A percentile compares a stretch with the other conserved stretches of the same genome.
phyloP scores from a whole-genome alignment of 2,113 vertebrate genomes.

The Crypturellus undulatus region DNA sequence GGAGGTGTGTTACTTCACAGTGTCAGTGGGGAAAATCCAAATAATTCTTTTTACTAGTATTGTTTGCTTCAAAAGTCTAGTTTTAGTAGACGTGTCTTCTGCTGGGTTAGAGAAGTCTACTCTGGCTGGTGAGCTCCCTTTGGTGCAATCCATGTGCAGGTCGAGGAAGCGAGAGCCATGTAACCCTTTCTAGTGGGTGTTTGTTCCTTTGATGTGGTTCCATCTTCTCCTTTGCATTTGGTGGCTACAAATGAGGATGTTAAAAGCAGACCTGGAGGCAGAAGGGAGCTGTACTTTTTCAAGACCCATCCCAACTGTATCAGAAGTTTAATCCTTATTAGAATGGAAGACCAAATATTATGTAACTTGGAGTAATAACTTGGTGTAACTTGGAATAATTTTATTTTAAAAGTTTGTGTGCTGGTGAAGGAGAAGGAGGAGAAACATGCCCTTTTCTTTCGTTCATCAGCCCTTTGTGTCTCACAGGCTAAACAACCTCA shows the following conservation, averaged over 20 bases:
- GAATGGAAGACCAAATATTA: constrained; percentile 50
- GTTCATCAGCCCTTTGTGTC: background rate
- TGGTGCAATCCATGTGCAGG: background rate
- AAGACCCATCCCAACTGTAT: constrained; percentile 9
- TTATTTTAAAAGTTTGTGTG: constrained; percentile 10
- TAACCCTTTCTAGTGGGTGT: background rate
- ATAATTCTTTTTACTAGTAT: background rate
- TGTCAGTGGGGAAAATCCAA: background rate
- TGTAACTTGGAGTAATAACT: too few species aligned
- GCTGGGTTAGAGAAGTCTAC: background rate
- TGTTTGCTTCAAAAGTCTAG: background rate
- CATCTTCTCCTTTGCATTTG: constrained; percentile 5
- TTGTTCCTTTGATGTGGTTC: constrained; percentile 10
- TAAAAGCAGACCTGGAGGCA: background rate
- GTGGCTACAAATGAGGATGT: constrained; percentile 30
- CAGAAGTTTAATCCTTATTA: background rate
- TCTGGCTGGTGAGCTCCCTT: background rate
- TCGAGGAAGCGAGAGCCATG: background rate
- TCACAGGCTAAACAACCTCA: background rate
- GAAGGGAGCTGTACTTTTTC: background rate
- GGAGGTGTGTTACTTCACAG: background rate
- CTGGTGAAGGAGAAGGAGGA: background rate
- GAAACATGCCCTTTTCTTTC: background rate
- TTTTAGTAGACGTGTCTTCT: background rate
- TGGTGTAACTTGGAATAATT: too few species aligned